These are phyloP conservation scores for Eulithis prunata DNA, from an alignment of 2,888 invertebrate species.

Conservation along the genomic window DNA sequence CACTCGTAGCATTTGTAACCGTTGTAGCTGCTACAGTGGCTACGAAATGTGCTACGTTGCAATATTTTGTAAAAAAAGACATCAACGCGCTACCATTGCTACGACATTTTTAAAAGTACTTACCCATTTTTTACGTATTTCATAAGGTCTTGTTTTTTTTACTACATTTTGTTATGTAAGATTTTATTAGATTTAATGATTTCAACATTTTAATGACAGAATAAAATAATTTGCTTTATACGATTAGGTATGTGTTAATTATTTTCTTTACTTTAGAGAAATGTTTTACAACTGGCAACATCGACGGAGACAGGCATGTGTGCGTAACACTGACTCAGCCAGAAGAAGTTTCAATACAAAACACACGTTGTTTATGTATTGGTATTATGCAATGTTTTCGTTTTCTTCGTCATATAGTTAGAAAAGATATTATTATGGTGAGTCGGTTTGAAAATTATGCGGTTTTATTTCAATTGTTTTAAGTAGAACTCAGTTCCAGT, in stretches of 20 bases:
- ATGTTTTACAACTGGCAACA: conserved; percentile 24
- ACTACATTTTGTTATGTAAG: no score
- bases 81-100: conserved; percentile 21
- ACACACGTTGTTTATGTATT: conserved; percentile 32
- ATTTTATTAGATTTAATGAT: no score
- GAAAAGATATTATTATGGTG: not conserved
- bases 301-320: conserved; percentile 18
- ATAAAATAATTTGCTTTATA: no score
- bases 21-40: not conserved
- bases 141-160: no score
- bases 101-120: not conserved
- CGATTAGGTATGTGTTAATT: no score
- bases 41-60: conserved; percentile 16
- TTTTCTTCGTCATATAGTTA: conserved; percentile 25
- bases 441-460: not conserved
- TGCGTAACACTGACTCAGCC: conserved; percentile 40
- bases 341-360: conserved; percentile 31
- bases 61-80: conserved; percentile 11
- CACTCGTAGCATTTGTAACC: conserved; percentile 17
- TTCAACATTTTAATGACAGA: no score
- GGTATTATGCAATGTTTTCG: conserved; percentile 42
- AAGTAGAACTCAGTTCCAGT: not conserved
- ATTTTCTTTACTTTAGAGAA: conserved; percentile 1
- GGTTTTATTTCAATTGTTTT: not conserved
- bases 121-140: not conserved